Evolutionary conservation across 2,113 vertebrate species (phyloP).

Genomic region (Protobothrops flavoviridis): DNA sequence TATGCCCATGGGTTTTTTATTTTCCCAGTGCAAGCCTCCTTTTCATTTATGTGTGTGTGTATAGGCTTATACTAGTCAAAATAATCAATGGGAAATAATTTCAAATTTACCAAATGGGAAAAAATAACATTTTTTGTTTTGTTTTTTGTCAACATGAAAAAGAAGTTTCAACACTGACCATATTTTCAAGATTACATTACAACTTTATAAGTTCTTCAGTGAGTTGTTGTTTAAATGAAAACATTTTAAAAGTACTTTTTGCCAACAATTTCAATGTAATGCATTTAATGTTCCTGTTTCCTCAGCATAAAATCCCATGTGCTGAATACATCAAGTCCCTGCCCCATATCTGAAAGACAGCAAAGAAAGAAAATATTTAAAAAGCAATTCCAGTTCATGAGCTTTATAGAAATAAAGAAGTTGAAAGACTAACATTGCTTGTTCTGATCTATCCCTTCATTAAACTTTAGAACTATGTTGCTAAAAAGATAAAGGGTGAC

Average conservation of each 20-base stretch:
- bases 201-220: slow-evolving; percentile 37
- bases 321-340: not conserved
- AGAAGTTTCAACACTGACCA: slow-evolving; percentile 47
- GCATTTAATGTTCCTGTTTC: slow-evolving; percentile 36
- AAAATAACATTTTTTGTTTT: slow-evolving; percentile 27
- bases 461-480: not conserved
- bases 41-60: slow-evolving; percentile 8
- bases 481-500: not conserved
- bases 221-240: slow-evolving; percentile 55
- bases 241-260: slow-evolving; percentile 48
- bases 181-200: slow-evolving; percentile 44
- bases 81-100: not conserved
- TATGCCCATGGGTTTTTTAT: slow-evolving; percentile 1
- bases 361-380: not conserved
- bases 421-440: not conserved
- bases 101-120: slow-evolving; percentile 15
- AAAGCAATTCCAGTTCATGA: not conserved
- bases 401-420: not conserved
- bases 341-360: not conserved
- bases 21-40: not conserved
- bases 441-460: not conserved
- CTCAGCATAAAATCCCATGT: not conserved
- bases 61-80: slow-evolving; percentile 10
- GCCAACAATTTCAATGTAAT: slow-evolving; percentile 36
- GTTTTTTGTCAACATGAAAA: slow-evolving; percentile 8